A percentile compares a stretch with the other conserved stretches of the same genome.
These are phyloP conservation scores for Dipodomys spectabilis DNA, from an alignment of 2,113 vertebrate genomes.

Conservation along the genomic window DNA sequence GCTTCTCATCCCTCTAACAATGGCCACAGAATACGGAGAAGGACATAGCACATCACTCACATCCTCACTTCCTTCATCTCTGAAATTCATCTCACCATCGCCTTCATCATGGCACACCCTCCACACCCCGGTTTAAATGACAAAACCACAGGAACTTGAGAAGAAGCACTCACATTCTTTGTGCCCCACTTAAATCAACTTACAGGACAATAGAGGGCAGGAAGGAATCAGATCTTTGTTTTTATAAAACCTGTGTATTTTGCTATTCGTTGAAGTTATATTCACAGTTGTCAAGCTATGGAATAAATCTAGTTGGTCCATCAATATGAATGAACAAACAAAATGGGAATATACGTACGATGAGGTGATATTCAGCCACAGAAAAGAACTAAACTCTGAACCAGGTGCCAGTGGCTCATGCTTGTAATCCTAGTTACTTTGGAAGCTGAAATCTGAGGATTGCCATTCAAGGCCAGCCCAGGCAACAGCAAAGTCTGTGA, in stretches of 20 bases:
- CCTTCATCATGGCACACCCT: not conserved
- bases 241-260: not conserved
- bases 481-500: too few species aligned
- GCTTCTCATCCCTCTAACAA: rapidly evolving
- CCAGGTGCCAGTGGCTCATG: too few species aligned
- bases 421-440: too few species aligned
- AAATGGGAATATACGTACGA: not conserved
- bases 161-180: not conserved
- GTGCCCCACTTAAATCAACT: not conserved
- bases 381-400: not conserved
- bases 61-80: not conserved
- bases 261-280: too few species aligned
- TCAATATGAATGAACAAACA: not conserved
- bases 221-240: not conserved
- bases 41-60: not conserved
- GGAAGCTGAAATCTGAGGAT: too few species aligned
- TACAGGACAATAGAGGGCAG: not conserved
- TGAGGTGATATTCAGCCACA: not conserved
- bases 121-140: not conserved
- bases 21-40: not conserved
- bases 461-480: too few species aligned
- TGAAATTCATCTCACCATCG: not conserved
- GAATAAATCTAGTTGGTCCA: not conserved
- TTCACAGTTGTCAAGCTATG: not conserved
- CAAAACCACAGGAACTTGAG: not conserved